These are phyloP conservation scores for Pachymerium ferrugineum DNA, from an alignment of 2,888 invertebrate species.

Conservation along the genomic window DNA sequence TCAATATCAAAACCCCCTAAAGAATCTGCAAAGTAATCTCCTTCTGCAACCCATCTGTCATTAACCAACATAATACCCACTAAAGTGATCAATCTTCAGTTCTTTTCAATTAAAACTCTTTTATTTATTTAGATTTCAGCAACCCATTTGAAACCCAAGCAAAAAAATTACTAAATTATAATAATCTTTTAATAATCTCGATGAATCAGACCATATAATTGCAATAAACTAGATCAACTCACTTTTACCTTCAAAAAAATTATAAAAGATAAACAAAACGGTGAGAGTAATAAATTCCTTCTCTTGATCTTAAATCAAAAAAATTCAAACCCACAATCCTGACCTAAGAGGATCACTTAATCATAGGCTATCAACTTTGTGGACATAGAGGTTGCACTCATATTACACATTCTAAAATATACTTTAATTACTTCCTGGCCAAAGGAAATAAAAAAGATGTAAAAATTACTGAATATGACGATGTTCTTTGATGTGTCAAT, in stretches of 20 bases:
- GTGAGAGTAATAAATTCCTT: no score
- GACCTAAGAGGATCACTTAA: not conserved
- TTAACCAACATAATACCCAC: no score
- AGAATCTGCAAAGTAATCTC: not conserved
- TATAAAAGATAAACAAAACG: no score
- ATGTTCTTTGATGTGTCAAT: not conserved
- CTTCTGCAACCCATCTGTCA: not conserved
- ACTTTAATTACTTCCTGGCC: not conserved
- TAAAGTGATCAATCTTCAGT: no score
- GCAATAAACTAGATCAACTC: no score
- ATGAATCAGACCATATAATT: no score
- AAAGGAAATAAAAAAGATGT: no score
- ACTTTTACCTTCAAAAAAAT: not conserved
- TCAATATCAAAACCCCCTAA: not conserved
- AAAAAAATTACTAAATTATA: not conserved
- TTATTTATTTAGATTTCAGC: not conserved
- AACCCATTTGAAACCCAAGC: not conserved
- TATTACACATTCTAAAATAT: not conserved
- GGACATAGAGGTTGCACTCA: no score
- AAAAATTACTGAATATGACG: not conserved
- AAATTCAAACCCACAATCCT: not conserved
- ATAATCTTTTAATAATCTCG: no score
- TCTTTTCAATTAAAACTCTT: no score
- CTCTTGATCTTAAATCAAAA: not conserved
- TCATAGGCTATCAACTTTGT: no score